phyloP scores from a whole-genome alignment of 1,140 invertebrate species.

The Bombus difficillimus region DNA sequence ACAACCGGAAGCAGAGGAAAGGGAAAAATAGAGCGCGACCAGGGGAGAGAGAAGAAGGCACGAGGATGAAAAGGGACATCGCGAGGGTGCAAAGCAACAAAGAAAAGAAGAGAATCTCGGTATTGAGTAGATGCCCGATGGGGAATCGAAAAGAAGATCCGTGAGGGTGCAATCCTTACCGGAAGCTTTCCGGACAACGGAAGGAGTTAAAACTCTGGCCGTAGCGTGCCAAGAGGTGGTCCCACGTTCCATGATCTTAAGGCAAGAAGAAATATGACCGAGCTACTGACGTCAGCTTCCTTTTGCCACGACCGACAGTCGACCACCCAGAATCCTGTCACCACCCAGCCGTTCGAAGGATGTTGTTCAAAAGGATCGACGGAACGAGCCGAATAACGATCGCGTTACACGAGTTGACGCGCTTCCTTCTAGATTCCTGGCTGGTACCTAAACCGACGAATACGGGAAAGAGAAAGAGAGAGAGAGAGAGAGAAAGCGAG shows the following conservation, averaged over 20 bases:
- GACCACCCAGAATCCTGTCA: slow-evolving; percentile 82
- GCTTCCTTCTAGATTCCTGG: slow-evolving; percentile 20
- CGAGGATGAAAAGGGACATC: not conserved
- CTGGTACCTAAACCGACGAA: not conserved
- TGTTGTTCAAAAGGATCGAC: slow-evolving; percentile 62
- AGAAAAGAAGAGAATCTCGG: not conserved
- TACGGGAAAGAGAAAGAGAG: not conserved
- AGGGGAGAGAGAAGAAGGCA: not conserved
- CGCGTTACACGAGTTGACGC: slow-evolving; percentile 61
- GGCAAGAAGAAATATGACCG: slow-evolving; percentile 79
- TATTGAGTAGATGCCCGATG: not conserved
- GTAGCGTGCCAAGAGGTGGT: slow-evolving; percentile 57
- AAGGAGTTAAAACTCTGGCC: slow-evolving; percentile 45
- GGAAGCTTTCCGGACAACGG: slow-evolving; percentile 57
- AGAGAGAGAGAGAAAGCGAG: not conserved
- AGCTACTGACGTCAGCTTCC: slow-evolving; percentile 73
- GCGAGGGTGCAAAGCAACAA: too few species aligned
- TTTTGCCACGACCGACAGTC: slow-evolving; percentile 74
- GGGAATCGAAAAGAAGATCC: slow-evolving; percentile 6
- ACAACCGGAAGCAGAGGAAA: too few species aligned
- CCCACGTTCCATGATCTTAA: slow-evolving; percentile 67
- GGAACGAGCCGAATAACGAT: slow-evolving; percentile 54
- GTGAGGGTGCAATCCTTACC: slow-evolving; percentile 39
- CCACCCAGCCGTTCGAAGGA: slow-evolving; percentile 70
- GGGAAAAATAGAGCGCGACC: too few species aligned